These are phyloP conservation scores for Herpailurus yagouaroundi DNA, from an alignment of 2,113 vertebrate species.

Conservation along the genomic window DNA sequence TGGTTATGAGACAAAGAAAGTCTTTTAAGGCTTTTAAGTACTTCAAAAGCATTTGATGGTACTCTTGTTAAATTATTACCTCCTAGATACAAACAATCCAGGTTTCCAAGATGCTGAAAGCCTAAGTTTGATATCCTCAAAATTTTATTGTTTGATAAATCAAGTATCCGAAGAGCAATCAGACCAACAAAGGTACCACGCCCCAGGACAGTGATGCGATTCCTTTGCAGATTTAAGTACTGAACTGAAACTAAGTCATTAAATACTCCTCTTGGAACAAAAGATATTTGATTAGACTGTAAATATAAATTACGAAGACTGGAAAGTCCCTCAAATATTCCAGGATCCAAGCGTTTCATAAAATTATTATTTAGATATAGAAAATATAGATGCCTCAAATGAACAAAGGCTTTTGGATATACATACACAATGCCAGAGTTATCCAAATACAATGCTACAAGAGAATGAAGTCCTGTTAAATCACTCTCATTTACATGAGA, in stretches of 20 bases:
- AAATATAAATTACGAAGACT: constrained; percentile 83
- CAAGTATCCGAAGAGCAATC: constrained; percentile 82
- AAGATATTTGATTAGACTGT: constrained; percentile 84
- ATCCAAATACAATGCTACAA: constrained; percentile 83
- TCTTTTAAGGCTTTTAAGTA: constrained; percentile 83
- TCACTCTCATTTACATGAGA: constrained; percentile 75
- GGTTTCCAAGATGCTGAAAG: constrained; percentile 83
- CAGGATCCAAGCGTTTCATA: constrained; percentile 83
- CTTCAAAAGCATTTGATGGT: constrained; percentile 82
- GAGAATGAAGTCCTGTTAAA: constrained; percentile 79
- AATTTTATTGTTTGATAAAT: constrained; percentile 85
- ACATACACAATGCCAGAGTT: constrained; percentile 80
- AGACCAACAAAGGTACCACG: constrained; percentile 81
- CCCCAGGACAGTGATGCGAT: constrained; percentile 79
- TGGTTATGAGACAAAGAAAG: constrained; percentile 85
- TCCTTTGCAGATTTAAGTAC: constrained; percentile 82
- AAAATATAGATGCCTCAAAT: constrained; percentile 79
- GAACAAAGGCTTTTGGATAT: constrained; percentile 83
- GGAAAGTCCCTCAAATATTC: constrained; percentile 84
- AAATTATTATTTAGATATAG: constrained; percentile 86
- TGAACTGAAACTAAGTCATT: constrained; percentile 82
- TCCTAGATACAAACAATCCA: constrained; percentile 84
- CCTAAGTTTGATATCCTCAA: constrained; percentile 82
- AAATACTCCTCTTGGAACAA: constrained; percentile 85
- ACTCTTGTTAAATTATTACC: constrained; percentile 83